phyloP scores from a whole-genome alignment of 2,888 invertebrate species.

The Hesperia comma region DNA sequence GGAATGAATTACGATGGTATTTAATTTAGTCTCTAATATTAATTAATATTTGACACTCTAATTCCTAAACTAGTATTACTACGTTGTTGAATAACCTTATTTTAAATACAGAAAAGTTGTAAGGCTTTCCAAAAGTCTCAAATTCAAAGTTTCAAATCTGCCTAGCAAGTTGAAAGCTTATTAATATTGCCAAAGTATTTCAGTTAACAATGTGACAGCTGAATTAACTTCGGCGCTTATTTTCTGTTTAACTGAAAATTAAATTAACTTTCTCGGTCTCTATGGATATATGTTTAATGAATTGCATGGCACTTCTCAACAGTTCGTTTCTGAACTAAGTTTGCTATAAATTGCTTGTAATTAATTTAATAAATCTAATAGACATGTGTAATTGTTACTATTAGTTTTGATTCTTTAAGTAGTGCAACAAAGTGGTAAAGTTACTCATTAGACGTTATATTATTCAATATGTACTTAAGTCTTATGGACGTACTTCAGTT shows the following conservation, averaged over 20 bases:
- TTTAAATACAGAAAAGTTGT: not conserved
- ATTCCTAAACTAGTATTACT: no score
- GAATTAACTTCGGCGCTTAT: constrained; percentile 26
- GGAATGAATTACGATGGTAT: no score
- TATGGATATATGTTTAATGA: constrained; percentile 28
- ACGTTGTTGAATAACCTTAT: not conserved
- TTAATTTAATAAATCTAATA: constrained; percentile 2
- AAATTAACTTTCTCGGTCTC: constrained; percentile 28
- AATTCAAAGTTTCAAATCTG: constrained; percentile 5
- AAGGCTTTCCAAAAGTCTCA: constrained; percentile 1
- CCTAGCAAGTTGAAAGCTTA: constrained; percentile 5
- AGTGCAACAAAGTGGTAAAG: no score
- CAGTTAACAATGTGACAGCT: constrained; percentile 20
- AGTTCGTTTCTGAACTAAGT: constrained; percentile 12
- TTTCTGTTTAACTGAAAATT: constrained; percentile 28
- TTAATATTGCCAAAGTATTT: constrained; percentile 18
- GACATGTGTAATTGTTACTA: not conserved
- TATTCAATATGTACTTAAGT: no score
- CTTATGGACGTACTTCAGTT: no score
- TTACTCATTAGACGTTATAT: no score
- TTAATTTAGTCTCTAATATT: no score
- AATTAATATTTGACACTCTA: no score
- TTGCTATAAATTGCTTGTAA: constrained; percentile 13
- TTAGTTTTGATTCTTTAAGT: not conserved
- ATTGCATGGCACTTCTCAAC: constrained; percentile 13